Evolutionary conservation across 2,113 vertebrate genomes (phyloP), one percentile per base, ranked within the genome.

Genomic region (Bagarius yarrelli): DNA sequence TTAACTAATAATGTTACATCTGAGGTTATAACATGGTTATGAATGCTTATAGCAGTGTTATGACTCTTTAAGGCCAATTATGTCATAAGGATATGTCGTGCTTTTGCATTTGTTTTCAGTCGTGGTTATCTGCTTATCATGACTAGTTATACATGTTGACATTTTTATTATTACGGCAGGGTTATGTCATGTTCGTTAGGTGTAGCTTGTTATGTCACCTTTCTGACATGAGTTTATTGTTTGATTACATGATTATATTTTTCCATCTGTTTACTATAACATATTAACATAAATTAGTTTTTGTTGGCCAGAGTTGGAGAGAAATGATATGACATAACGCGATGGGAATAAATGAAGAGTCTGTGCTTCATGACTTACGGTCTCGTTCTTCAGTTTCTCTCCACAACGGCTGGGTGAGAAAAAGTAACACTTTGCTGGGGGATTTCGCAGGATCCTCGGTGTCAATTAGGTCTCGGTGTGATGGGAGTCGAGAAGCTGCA

Each of bases 401-500:
- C 14, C 3, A 14, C 53, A 11, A 34, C 9, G 3, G 18, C 21
- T 19, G 76, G 70, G 78, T 50, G 55, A 78, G 78, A 78, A 81
- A 64, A 63, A 47, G 85, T 52, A 27, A 32, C 61, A 21, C 80
- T 74, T 78, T 81, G 83, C 76, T 75, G 32, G 50, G 88, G 79
- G 86, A 86, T 84, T 53, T 32, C 40, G 69, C 47, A 13, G 72
- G 83, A 3, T 82, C 81, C 53, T 73, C 81, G 61, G 71, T 63
- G 84, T 80, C 88, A 88, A 82, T 91, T 87, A 88, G 79, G 85
- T 83, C n/a, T 82, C 80, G 78, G 88, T 87, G 75, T 87, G 86
- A 91, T 84, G 87, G 83, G 87, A 87, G 76, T 82, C 80, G 85
- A 86, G 89, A 86, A 84, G 77, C 70, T 72, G 69, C 76, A 82